Evolutionary conservation across 92 coral and sea anemone species (phyloP).

Genomic region (Bergia puertoricense): DNA sequence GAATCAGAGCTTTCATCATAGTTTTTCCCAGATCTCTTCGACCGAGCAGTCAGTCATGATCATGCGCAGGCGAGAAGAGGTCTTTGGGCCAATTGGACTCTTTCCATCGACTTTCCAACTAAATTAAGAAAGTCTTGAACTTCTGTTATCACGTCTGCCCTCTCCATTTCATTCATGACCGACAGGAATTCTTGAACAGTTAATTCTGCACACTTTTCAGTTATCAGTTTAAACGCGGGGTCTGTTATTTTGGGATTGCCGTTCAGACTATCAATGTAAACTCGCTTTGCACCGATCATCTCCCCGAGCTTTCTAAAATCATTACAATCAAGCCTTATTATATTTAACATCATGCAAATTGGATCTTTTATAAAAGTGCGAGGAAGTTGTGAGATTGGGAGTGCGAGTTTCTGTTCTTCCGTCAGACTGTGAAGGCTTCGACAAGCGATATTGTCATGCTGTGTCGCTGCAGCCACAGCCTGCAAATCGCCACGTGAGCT

Average conservation of each 20-base stretch:
- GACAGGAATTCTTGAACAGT: not conserved
- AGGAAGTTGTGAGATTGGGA: not conserved
- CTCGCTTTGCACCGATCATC: not conserved
- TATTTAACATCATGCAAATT: slow-evolving; percentile 2
- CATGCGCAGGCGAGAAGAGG: too few relatives aligned
- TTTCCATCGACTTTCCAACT: not conserved
- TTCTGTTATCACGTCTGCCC: not conserved
- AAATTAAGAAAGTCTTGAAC: not conserved
- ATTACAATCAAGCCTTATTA: not conserved
- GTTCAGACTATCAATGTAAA: not conserved
- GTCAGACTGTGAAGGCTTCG: not conserved
- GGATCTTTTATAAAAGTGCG: not conserved
- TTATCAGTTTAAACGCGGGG: not conserved
- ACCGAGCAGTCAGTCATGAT: too few relatives aligned
- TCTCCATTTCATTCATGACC: not conserved
- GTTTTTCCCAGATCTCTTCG: too few relatives aligned
- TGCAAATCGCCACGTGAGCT: not conserved
- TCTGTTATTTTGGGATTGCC: not conserved
- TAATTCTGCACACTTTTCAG: not conserved
- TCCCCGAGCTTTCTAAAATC: slow-evolving; percentile 5
- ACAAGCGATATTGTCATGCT: not conserved
- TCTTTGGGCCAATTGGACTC: too few relatives aligned
- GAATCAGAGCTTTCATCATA: too few relatives aligned
- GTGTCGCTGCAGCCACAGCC: not conserved
- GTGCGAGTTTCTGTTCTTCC: not conserved